These are phyloP conservation scores for Thrips palmi DNA, from an alignment of 1,140 invertebrate genomes.

Conservation along the genomic window DNA sequence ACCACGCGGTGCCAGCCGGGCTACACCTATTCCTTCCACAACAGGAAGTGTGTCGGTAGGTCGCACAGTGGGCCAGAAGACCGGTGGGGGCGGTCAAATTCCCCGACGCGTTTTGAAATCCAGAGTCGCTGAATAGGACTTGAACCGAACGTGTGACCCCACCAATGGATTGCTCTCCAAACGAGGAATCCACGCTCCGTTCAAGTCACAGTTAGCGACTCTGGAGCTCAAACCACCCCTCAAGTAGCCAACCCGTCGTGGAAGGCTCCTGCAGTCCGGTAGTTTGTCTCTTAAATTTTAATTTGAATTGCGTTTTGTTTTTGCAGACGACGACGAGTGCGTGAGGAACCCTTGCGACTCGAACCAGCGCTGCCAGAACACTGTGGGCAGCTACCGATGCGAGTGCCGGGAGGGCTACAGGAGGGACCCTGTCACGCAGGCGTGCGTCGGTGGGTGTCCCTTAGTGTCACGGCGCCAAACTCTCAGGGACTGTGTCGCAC, in stretches of 20 bases:
- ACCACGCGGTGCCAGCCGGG: neutral
- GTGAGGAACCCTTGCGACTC: slow-evolving; percentile 24
- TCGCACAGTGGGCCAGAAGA: neutral
- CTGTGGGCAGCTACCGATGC: slow-evolving; percentile 30
- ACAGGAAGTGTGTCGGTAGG: slow-evolving; percentile 2
- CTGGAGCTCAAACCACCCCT: no score
- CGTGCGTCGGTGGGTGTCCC: slow-evolving; percentile 27
- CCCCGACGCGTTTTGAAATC: no score
- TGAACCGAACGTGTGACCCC: no score
- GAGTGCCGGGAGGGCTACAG: slow-evolving; percentile 30
- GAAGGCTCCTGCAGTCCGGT: no score
- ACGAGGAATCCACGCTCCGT: no score
- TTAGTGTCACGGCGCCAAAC: no score
- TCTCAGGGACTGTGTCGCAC: no score
- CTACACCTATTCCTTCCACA: neutral
- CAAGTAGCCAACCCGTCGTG: no score
- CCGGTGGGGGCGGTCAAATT: slow-evolving; percentile 2
- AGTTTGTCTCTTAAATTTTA: slow-evolving; percentile 1
- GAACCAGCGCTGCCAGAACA: slow-evolving; percentile 31
- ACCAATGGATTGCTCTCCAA: no score
- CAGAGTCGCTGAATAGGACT: no score
- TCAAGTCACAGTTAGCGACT: no score
- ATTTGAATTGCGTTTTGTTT: neutral
- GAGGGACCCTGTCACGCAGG: slow-evolving; percentile 28
- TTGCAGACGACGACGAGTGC: slow-evolving; percentile 41